phyloP scores from a whole-genome alignment of 2,113 vertebrate species.

The Heterotilapia buettikoferi region DNA sequence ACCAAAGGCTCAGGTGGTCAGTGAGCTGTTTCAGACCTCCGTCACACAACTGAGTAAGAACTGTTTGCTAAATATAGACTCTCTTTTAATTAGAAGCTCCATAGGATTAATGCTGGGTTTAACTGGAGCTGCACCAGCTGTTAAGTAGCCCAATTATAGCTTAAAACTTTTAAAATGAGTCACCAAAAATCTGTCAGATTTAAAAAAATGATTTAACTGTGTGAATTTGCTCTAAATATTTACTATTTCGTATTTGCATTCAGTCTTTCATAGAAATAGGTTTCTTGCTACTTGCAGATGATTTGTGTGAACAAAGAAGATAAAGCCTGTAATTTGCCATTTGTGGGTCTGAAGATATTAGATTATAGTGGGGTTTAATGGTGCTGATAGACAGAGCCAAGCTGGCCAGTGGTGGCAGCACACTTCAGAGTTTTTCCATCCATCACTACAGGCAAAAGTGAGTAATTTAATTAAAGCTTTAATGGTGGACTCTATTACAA shows the following conservation, averaged over 20 bases:
- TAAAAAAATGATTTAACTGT: background rate
- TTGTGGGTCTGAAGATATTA: background rate
- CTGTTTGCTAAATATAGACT: background rate
- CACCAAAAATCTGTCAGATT: background rate
- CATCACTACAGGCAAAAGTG: background rate
- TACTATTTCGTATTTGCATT: background rate
- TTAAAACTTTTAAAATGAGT: background rate
- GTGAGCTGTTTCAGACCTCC: constrained; percentile 73
- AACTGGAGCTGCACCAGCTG: background rate
- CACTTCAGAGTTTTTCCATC: background rate
- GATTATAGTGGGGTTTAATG: background rate
- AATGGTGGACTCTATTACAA: background rate
- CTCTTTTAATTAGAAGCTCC: background rate
- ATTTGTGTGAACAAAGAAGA: background rate
- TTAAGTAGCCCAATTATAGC: background rate
- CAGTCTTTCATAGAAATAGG: background rate
- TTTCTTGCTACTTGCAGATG: background rate
- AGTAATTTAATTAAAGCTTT: background rate
- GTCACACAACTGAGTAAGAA: constrained; percentile 75
- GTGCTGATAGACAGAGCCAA: background rate
- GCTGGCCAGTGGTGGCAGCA: background rate
- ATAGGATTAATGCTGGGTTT: background rate
- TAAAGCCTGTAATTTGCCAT: background rate
- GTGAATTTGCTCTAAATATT: background rate
- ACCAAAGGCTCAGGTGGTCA: constrained; percentile 36